These are phyloP conservation scores for Nephrotoma flavescens DNA, from an alignment of 2,888 invertebrate species.

Conservation along the genomic window DNA sequence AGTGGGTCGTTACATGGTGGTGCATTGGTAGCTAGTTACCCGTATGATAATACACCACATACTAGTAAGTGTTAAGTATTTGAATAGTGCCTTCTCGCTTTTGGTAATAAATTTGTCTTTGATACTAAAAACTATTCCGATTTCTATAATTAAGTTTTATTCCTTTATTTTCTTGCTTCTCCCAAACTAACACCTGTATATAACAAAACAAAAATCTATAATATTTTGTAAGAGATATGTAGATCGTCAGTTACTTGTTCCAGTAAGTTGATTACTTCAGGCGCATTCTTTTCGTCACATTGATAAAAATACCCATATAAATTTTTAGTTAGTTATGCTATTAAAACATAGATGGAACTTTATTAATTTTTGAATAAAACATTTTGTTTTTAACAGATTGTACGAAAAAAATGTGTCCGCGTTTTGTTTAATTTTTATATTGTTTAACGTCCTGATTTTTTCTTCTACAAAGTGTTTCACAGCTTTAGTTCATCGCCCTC, in stretches of 20 bases:
- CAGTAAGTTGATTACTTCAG: conserved; percentile 36
- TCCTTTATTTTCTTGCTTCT: neutral
- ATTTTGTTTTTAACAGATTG: no score
- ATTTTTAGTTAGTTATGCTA: no score
- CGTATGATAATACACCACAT: conserved; percentile 90
- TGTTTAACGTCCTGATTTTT: neutral
- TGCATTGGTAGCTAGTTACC: conserved; percentile 90
- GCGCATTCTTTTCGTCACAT: neutral
- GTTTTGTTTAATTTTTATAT: neutral
- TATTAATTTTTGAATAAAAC: no score
- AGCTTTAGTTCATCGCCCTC: conserved; percentile 69
- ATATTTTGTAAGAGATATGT: conserved; percentile 47
- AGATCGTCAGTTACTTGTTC: conserved; percentile 58
- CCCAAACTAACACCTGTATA: neutral
- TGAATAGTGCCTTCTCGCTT: neutral
- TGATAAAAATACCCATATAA: no score
- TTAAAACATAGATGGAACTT: neutral
- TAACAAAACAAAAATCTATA: neutral
- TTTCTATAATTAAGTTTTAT: conserved; percentile 10
- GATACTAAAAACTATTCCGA: conserved; percentile 19
- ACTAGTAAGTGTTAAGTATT: conserved; percentile 56
- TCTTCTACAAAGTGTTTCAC: conserved; percentile 61
- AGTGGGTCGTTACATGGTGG: conserved; percentile 93
- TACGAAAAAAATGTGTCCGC: no score
- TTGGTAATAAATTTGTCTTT: neutral